These are phyloP conservation scores for Pardosa pseudoannulata DNA, from an alignment of 2,888 invertebrate species.

Conservation along the genomic window DNA sequence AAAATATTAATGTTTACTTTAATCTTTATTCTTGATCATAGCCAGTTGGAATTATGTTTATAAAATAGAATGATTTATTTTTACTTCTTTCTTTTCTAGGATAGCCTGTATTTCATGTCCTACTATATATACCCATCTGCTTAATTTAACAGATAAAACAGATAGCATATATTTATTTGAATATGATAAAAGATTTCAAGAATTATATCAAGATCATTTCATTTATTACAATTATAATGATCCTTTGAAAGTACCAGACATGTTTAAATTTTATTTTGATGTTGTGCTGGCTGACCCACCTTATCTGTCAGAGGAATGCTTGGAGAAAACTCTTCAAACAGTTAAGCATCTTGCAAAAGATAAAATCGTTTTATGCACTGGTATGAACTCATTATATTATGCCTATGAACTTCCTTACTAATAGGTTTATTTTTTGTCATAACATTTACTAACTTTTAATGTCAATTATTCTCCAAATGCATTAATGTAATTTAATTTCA, in stretches of 20 bases:
- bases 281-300: slow-evolving; percentile 96
- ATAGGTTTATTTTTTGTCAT: too few species aligned
- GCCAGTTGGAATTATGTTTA: too few species aligned
- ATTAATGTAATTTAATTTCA: too few species aligned
- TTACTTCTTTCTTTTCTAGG: slow-evolving; percentile 76
- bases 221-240: slow-evolving; percentile 91
- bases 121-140: slow-evolving; percentile 84
- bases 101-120: slow-evolving; percentile 93
- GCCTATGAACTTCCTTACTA: too few species aligned
- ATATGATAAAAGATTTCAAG: slow-evolving; percentile 82
- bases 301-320: slow-evolving; percentile 93
- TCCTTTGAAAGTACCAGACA: slow-evolving; percentile 83
- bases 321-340: slow-evolving; percentile 88
- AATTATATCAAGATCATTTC: slow-evolving; percentile 86
- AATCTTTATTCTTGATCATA: too few species aligned
- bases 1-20: too few species aligned
- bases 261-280: slow-evolving; percentile 81
- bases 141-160: slow-evolving; percentile 73
- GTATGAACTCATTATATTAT: too few species aligned
- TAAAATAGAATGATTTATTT: too few species aligned
- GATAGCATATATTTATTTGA: slow-evolving; percentile 64
- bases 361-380: slow-evolving; percentile 92
- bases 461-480: too few species aligned
- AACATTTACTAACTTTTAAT: too few species aligned
- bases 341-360: slow-evolving; percentile 85